These are phyloP conservation scores for Botia almorhae DNA, from an alignment of 2,797 vertebrate species.

Conservation along the genomic window DNA sequence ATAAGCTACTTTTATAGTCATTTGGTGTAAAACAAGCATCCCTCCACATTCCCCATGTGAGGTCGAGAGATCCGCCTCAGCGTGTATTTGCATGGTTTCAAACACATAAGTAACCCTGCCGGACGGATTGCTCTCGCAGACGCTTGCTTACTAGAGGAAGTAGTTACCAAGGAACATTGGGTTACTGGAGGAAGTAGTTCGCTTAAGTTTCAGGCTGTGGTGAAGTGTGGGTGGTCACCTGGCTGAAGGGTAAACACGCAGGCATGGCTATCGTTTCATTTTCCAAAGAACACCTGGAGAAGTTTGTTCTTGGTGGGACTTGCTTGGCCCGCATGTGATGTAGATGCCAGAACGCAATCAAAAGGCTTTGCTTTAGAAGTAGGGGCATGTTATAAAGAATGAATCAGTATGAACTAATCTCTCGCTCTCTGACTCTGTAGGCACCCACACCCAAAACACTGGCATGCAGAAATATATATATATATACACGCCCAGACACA, in stretches of 20 bases:
- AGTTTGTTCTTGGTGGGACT: not conserved
- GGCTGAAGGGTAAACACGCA: not conserved
- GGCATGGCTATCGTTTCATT: not conserved
- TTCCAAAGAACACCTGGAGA: constrained; percentile 35
- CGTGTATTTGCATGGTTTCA: constrained; percentile 39
- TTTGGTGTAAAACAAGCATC: constrained; percentile 8
- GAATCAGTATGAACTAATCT: constrained; percentile 17
- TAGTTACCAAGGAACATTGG: constrained; percentile 12
- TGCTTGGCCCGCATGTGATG: not conserved
- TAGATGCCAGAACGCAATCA: not conserved
- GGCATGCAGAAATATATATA: constrained; percentile 28
- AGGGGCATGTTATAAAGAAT: constrained; percentile 8
- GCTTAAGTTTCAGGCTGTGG: constrained; percentile 39
- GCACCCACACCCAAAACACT: constrained; percentile 26
- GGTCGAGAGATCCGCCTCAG: constrained; percentile 14
- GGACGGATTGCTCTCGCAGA: constrained; percentile 45
- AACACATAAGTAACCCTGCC: constrained; percentile 27
- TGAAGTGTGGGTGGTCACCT: constrained; percentile 31
- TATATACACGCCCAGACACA: constrained; percentile 40
- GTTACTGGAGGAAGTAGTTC: constrained; percentile 39
- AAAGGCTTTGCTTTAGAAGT: not conserved
- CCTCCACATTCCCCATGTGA: constrained; percentile 6
- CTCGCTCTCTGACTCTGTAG: not conserved
- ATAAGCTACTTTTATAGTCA: not conserved
- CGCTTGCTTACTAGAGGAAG: constrained; percentile 26